Conservation (phyloP, 2,797 vertebrate genomes). For the Halcyon badia region DNA sequence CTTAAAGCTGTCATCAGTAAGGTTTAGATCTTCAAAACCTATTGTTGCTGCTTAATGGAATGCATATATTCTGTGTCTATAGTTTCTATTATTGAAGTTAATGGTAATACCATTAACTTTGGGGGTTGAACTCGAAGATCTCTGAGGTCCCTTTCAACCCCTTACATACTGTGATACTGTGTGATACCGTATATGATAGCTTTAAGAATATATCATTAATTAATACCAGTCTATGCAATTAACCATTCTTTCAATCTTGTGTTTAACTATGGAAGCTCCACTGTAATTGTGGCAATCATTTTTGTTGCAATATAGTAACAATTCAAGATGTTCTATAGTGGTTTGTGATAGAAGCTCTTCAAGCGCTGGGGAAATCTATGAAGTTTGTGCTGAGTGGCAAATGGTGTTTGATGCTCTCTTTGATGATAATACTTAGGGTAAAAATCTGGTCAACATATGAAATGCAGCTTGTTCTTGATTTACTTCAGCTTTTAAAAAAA, state of each 20-base stretch:
- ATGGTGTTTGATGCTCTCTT: conserved; percentile 25
- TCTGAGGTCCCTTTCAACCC: no score
- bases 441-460: conserved; percentile 52
- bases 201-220: neutral
- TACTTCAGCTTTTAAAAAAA: neutral
- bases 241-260: neutral
- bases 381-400: conserved; percentile 17
- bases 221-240: neutral
- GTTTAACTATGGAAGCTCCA: neutral
- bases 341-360: neutral
- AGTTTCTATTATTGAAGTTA: neutral
- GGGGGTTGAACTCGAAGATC: no score
- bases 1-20: neutral
- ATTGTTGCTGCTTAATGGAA: neutral
- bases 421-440: conserved; percentile 5
- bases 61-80: fast-evolving
- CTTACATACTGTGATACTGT: no score
- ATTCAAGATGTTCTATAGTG: neutral
- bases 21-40: neutral
- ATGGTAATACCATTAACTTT: neutral
- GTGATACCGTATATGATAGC: neutral
- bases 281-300: neutral
- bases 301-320: neutral
- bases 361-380: neutral
- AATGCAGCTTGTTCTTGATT: neutral